Evolutionary conservation across 2,113 vertebrate species (phyloP).

Genomic region (Hemiscyllium ocellatum): DNA sequence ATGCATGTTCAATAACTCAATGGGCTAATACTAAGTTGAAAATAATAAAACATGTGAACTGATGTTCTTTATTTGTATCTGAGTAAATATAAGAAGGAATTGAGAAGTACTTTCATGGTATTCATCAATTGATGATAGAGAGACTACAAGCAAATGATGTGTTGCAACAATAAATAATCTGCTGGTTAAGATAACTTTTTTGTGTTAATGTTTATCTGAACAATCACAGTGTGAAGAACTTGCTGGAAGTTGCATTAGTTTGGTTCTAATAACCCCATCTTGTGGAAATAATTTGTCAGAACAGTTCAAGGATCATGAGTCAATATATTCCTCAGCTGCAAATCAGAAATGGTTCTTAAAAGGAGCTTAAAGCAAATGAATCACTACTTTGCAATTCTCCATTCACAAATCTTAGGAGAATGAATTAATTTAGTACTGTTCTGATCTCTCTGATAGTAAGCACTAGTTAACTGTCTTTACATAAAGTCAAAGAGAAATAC

Average conservation of each 20-base stretch:
- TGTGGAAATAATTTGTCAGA: slow-evolving; percentile 26
- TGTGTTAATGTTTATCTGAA: not conserved
- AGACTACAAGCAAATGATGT: not conserved
- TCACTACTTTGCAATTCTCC: not conserved
- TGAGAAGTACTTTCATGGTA: not conserved
- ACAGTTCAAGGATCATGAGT: not conserved
- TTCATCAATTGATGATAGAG: not conserved
- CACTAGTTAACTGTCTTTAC: not conserved
- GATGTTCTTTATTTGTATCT: not conserved
- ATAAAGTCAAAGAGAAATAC: too few relatives aligned
- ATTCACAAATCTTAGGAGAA: not conserved
- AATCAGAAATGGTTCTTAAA: not conserved
- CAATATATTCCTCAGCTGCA: not conserved
- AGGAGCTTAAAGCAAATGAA: not conserved
- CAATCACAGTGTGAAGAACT: not conserved
- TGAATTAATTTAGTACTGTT: not conserved
- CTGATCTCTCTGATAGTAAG: not conserved
- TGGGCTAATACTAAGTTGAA: not conserved
- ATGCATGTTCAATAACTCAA: not conserved
- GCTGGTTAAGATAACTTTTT: not conserved
- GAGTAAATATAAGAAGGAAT: not conserved
- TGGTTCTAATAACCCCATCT: slow-evolving; percentile 34
- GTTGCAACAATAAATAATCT: not conserved
- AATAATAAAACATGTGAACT: not conserved
- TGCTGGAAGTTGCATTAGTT: not conserved